Evolutionary conservation across 2,797 vertebrate species (phyloP).

Genomic region (Propithecus perrieri): DNA sequence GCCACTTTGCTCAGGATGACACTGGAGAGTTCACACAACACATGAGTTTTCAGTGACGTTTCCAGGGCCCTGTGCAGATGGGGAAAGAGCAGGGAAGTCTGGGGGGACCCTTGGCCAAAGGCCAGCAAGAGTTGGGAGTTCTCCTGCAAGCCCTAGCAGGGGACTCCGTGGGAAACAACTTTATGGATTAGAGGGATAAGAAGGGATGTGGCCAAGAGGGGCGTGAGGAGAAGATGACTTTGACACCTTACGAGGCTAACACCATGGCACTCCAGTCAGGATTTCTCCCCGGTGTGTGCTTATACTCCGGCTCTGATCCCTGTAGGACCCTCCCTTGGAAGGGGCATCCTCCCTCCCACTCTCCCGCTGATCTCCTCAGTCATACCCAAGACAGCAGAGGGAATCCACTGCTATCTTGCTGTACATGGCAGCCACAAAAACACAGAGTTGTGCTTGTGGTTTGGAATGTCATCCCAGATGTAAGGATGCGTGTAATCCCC

Average conservation of each 20-base stretch:
- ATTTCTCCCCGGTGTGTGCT: background rate
- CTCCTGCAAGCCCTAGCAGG: conserved; percentile 16
- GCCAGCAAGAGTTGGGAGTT: background rate
- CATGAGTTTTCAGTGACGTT: background rate
- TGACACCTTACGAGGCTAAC: background rate
- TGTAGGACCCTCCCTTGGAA: rapidly evolving
- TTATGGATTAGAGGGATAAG: background rate
- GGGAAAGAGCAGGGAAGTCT: background rate
- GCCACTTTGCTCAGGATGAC: background rate
- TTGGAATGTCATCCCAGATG: conserved; percentile 39
- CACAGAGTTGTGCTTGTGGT: conserved; percentile 59
- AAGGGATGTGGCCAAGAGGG: background rate
- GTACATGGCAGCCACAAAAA: conserved; percentile 53
- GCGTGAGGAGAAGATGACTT: background rate
- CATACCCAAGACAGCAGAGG: background rate
- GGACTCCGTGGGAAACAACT: conserved; percentile 64
- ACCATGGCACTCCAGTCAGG: background rate
- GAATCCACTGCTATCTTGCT: conserved; percentile 55
- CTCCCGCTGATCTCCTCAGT: background rate
- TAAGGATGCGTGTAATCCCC: conserved; percentile 23
- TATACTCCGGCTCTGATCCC: background rate
- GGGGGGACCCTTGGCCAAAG: background rate
- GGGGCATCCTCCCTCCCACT: background rate
- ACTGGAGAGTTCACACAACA: background rate
- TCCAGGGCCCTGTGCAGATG: background rate